phyloP scores from a whole-genome alignment of 30 jellyfish, hydroid and myxozoan genomes.

The Aurelia sp. region DNA sequence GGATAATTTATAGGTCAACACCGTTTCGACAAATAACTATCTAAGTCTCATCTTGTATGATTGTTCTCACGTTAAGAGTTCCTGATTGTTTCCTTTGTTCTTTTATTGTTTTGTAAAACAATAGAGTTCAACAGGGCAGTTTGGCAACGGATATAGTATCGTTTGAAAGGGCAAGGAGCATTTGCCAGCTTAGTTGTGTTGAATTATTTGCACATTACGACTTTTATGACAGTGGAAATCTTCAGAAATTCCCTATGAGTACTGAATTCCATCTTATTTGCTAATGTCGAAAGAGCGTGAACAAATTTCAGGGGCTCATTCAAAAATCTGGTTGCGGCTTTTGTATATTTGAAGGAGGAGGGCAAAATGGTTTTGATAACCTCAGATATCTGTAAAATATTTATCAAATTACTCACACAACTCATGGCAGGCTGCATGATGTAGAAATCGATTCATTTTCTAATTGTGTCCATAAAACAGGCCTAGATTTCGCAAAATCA shows the following conservation, averaged over 20 bases:
- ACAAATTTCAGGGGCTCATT: too few relatives aligned
- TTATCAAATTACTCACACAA: too few relatives aligned
- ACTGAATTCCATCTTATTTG: too few relatives aligned
- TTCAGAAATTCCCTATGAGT: background rate
- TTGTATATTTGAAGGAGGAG: too few relatives aligned
- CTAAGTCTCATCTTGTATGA: constrained; percentile 31
- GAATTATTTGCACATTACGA: background rate
- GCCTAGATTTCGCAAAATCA: too few relatives aligned
- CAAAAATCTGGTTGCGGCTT: too few relatives aligned
- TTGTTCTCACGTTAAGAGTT: constrained; percentile 57
- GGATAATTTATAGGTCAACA: constrained; percentile 66
- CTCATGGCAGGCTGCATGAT: too few relatives aligned
- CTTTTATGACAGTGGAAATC: background rate
- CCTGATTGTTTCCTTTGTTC: constrained; percentile 53
- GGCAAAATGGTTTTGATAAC: too few relatives aligned
- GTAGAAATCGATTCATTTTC: too few relatives aligned
- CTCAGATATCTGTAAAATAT: too few relatives aligned
- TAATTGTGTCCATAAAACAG: too few relatives aligned
- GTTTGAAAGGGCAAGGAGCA: constrained; percentile 48
- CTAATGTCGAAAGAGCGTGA: too few relatives aligned
- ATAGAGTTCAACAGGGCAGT: constrained; percentile 48
- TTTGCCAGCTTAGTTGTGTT: background rate
- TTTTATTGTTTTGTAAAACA: constrained; percentile 13
- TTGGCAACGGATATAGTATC: constrained; percentile 73
- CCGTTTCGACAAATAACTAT: constrained; percentile 65